These are phyloP conservation scores for Macrobrachium nipponense DNA, from an alignment of 1,140 invertebrate species.

Conservation along the genomic window DNA sequence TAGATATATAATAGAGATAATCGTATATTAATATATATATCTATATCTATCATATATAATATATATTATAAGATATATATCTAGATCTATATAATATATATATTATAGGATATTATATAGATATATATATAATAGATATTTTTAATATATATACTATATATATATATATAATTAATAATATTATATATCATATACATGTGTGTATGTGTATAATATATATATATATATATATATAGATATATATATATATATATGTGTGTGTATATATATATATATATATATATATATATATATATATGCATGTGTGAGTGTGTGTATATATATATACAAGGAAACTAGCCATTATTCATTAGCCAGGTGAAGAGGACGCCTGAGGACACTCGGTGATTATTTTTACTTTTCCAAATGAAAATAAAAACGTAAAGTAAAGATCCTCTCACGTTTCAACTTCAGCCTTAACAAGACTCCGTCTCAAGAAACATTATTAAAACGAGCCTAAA, in stretches of 20 bases:
- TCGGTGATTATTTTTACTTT: too few species aligned
- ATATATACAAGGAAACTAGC: too few species aligned
- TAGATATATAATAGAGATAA: too few species aligned
- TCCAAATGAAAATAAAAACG: neutral
- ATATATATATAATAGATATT: neutral
- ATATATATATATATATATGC: too few species aligned
- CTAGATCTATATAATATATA: neutral
- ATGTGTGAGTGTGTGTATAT: too few species aligned
- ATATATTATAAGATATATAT: neutral
- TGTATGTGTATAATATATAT: neutral
- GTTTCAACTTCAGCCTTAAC: neutral
- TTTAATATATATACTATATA: conserved; percentile 1
- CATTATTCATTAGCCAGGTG: too few species aligned
- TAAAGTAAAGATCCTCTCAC: neutral
- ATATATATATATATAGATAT: neutral
- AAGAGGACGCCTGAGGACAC: too few species aligned
- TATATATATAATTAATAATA: neutral
- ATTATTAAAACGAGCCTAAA: neutral
- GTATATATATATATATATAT: too few species aligned
- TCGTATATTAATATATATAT: too few species aligned
- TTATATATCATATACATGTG: too few species aligned
- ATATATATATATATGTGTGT: too few species aligned
- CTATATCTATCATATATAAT: conserved; percentile 8
- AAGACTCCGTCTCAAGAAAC: neutral
- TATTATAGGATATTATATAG: conserved; percentile 12